Evolutionary conservation across 1,140 invertebrate species (phyloP).

Genomic region (Drosophila obscura): DNA sequence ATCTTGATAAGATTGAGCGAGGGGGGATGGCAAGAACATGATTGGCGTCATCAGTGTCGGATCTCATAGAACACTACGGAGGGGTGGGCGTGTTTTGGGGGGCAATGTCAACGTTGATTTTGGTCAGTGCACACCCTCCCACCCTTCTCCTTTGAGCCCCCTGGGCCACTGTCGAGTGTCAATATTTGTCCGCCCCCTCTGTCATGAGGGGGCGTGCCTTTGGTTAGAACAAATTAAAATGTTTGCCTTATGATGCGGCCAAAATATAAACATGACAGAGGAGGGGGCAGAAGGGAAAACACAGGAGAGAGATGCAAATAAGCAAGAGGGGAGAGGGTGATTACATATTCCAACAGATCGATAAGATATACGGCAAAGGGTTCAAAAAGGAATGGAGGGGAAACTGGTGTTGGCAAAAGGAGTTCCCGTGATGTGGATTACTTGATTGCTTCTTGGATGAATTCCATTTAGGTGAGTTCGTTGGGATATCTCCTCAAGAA

Average conservation of each 20-base stretch:
- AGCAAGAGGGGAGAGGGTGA: not conserved
- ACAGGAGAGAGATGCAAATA: slow-evolving; percentile 16
- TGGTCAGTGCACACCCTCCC: slow-evolving; percentile 48
- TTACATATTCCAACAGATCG: slow-evolving; percentile 13
- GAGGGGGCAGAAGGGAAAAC: no score
- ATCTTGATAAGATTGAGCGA: slow-evolving; percentile 26
- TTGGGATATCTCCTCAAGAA: no score
- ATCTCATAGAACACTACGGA: slow-evolving; percentile 20
- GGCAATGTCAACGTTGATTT: slow-evolving; percentile 36
- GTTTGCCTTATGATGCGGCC: slow-evolving; percentile 72
- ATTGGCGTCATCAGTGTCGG: slow-evolving; percentile 52
- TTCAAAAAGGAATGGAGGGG: no score
- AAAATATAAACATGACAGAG: slow-evolving; percentile 42
- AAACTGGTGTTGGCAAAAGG: no score
- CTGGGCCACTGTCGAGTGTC: slow-evolving; percentile 64
- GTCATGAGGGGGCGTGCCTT: slow-evolving; percentile 30
- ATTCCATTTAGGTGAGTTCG: no score
- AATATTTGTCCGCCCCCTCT: slow-evolving; percentile 60
- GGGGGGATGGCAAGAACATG: slow-evolving; percentile 31
- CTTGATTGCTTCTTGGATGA: no score
- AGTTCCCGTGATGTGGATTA: no score
- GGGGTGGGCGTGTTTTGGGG: not conserved
- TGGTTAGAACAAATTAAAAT: slow-evolving; percentile 69
- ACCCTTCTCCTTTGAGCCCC: slow-evolving; percentile 1
- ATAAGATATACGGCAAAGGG: slow-evolving; percentile 15